Evolutionary conservation across 2,888 invertebrate species (phyloP), one percentile per base, ranked within the genome.

Genomic region (Sarcophaga caerulescens): DNA sequence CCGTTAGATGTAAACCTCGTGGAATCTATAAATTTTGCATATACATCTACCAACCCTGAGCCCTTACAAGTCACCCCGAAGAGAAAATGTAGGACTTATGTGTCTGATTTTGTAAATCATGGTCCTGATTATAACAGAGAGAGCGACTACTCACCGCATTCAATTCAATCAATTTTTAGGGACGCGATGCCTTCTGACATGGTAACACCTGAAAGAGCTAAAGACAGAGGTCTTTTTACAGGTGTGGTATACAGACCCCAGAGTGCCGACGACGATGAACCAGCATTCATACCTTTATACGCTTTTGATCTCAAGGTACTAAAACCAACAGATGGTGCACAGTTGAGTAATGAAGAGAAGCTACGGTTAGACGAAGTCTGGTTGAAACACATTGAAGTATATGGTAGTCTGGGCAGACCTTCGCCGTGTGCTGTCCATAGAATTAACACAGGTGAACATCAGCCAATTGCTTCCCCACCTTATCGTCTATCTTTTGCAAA

Each of bases 381-480:
- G 11, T 3, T 12, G 19, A 73, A 52, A n/a, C 78, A 83, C 77
- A n/a, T 4, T 10, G 8, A 10, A 0, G 70, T 84, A 4, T 84
- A 79, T 68, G 69, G 81, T n/a, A 57, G 57, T 8, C 52, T 82
- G 3, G 47, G 45, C 12, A 47, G 45, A 47, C 45, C 45, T 47
- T 47, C 45, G 12, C 45, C 84, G 4, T 79, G 78, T 62, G 74
- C 66, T n/a, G 77, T 65, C 3, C 92, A 92, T 68, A 52, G n/a
- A 17, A 91, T 92, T 6, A 89, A 91, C 82, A 90, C 90, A 2
- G 90, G 89, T 3, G 85, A 90, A 59, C 88, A 90, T 70, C 80
- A 85, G 11, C 92, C 92, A 1, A 89, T 92, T 23, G 89, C 92
- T 1, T 87, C 89, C 4, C 90, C 91, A 4, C 91, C 91, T 6